These are phyloP conservation scores for Catharus minimus DNA, from an alignment of 2,113 vertebrate genomes.

Conservation along the genomic window DNA sequence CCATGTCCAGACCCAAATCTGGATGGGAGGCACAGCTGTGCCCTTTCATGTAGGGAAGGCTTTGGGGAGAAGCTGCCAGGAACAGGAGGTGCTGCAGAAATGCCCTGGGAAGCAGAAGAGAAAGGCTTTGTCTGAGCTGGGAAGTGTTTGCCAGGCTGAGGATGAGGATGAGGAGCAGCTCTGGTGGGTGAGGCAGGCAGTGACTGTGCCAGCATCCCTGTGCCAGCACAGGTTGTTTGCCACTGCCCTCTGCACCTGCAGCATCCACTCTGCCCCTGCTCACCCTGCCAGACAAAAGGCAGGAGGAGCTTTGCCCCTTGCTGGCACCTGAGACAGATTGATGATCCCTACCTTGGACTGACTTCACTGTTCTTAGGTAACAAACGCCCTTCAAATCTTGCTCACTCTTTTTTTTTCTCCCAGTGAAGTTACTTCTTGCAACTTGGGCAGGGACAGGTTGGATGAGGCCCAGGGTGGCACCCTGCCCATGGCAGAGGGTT, in stretches of 20 bases:
- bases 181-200: fast-evolving
- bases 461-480: neutral
- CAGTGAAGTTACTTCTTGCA: neutral
- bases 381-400: neutral
- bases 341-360: neutral
- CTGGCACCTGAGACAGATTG: neutral
- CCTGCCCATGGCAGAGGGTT: neutral
- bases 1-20: neutral
- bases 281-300: neutral
- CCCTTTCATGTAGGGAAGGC: neutral
- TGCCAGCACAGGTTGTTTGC: neutral
- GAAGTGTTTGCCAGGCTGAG: neutral
- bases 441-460: neutral
- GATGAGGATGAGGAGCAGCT: fast-evolving
- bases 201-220: neutral
- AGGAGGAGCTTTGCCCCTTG: neutral
- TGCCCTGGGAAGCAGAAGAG: neutral
- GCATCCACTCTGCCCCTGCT: neutral
- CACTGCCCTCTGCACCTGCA: neutral
- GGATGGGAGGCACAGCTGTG: neutral
- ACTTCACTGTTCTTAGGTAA: neutral
- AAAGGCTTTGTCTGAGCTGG: neutral
- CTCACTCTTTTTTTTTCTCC: fast-evolving
- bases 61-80: neutral
- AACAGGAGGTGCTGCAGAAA: neutral